Conservation (phyloP, 2,888 invertebrate species). For the Thumatha senex region DNA sequence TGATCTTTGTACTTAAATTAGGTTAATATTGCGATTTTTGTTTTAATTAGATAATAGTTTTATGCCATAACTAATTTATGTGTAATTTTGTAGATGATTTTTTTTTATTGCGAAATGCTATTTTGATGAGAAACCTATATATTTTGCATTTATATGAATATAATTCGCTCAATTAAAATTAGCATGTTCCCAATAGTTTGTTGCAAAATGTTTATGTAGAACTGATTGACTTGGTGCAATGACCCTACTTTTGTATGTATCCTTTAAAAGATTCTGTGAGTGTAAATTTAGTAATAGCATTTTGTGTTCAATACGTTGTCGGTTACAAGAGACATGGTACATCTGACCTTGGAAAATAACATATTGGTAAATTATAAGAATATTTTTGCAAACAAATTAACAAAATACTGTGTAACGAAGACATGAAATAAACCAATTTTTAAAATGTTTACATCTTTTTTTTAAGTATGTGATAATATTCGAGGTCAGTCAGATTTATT, state of each 20-base stretch:
- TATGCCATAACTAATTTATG: conserved; percentile 82
- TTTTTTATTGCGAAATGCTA: conserved; percentile 44
- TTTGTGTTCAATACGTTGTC: conserved; percentile 35
- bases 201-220: conserved; percentile 29
- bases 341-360: conserved; percentile 15
- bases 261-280: conserved; percentile 27
- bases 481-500: too few species aligned
- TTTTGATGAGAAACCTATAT: conserved; percentile 53
- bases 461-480: not conserved
- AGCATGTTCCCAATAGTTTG: conserved; percentile 39
- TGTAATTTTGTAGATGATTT: conserved; percentile 65
- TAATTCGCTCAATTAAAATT: conserved; percentile 72
- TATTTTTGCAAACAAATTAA: conserved; percentile 77
- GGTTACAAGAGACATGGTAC: conserved; percentile 5
- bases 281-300: conserved; percentile 33
- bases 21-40: conserved; percentile 65
- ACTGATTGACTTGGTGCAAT: conserved; percentile 21
- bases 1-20: conserved; percentile 77
- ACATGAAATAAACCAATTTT: conserved; percentile 64
- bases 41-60: conserved; percentile 68
- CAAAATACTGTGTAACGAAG: conserved; percentile 60
- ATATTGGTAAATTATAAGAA: conserved; percentile 46
- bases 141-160: conserved; percentile 65
- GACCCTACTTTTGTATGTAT: conserved; percentile 23
- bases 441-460: conserved; percentile 27